Conservation (phyloP, 2,888 invertebrate genomes). For the Synergus laeviventris region DNA sequence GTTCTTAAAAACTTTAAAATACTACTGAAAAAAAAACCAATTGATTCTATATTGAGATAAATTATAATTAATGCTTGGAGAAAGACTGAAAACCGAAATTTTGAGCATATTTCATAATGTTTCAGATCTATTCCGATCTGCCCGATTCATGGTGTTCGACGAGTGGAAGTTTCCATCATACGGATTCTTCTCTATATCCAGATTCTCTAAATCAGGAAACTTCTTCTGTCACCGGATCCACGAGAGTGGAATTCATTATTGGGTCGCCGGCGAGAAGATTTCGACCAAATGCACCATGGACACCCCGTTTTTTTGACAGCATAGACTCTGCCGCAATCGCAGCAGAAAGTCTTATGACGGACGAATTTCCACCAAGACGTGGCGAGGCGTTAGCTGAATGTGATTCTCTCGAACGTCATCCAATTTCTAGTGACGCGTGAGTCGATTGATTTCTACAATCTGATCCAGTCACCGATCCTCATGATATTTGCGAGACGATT, state of each 20-base stretch:
- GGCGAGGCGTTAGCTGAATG: conserved; percentile 80
- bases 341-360: conserved; percentile 72
- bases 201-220: conserved; percentile 79
- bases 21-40: background rate
- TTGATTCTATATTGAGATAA: background rate
- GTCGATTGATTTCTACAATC: conserved; percentile 46
- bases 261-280: conserved; percentile 72
- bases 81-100: background rate
- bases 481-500: background rate
- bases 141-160: conserved; percentile 73
- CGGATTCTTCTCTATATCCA: conserved; percentile 74
- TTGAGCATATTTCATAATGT: background rate
- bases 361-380: conserved; percentile 75
- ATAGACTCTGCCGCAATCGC: conserved; percentile 78
- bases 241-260: conserved; percentile 78
- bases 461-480: background rate
- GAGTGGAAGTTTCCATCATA: conserved; percentile 65
- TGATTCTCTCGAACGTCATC: conserved; percentile 78
- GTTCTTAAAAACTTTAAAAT: background rate
- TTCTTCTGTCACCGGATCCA: conserved; percentile 73
- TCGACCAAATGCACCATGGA: conserved; percentile 75
- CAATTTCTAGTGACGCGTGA: conserved; percentile 67
- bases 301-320: conserved; percentile 81
- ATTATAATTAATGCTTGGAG: background rate
- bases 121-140: conserved; percentile 59